Conservation (phyloP, 1,140 invertebrate genomes). For the Oppia nitens region DNA sequence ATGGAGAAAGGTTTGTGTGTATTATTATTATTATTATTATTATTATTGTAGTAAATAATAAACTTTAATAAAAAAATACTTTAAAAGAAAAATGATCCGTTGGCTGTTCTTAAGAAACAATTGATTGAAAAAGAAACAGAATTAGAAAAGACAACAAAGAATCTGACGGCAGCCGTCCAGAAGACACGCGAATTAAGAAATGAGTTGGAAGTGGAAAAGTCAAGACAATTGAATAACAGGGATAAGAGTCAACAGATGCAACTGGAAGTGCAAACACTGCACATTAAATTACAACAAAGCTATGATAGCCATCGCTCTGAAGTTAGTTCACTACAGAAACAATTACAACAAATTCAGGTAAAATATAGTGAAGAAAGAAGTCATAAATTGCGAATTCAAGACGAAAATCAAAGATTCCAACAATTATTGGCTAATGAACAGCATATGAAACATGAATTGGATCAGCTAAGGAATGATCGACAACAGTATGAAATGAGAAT, state of each 20-base stretch:
- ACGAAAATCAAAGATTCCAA: neutral
- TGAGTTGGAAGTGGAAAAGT: neutral
- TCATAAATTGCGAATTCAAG: neutral
- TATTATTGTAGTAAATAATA: no score
- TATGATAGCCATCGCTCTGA: neutral
- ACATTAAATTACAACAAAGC: neutral
- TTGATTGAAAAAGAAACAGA: conserved; percentile 8
- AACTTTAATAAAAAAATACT: no score
- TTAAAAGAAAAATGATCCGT: conserved; percentile 12
- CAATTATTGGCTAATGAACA: neutral
- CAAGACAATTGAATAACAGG: neutral
- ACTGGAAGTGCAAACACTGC: neutral
- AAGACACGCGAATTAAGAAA: neutral
- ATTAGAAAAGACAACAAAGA: neutral
- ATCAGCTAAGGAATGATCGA: neutral
- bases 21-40: no score
- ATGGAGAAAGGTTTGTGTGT: conserved; percentile 14
- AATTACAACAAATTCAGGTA: neutral
- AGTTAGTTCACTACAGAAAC: neutral
- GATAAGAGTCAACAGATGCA: neutral
- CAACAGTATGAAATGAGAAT: neutral
- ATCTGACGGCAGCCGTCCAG: neutral
- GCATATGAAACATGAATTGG: neutral
- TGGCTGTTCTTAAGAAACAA: conserved; percentile 13
- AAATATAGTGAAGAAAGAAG: neutral